These are phyloP conservation scores for Parnassius apollo DNA, from an alignment of 2,888 invertebrate species.

Conservation along the genomic window DNA sequence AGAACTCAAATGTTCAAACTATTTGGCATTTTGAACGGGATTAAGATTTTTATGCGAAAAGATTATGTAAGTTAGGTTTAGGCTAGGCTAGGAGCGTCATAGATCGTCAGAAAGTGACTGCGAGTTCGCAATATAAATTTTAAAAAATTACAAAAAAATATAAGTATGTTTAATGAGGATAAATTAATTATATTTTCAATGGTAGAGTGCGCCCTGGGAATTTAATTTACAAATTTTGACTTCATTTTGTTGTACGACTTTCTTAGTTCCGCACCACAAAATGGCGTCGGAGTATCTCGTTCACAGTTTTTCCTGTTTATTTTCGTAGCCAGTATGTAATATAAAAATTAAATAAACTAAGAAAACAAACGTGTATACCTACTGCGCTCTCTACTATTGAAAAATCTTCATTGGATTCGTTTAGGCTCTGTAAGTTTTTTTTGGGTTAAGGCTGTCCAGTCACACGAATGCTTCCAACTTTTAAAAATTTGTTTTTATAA, in stretches of 20 bases:
- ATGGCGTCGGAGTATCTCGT: not conserved
- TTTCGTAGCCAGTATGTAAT: too few relatives aligned
- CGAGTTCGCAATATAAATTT: slow-evolving; percentile 35
- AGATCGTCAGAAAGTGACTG: slow-evolving; percentile 55
- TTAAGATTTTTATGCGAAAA: slow-evolving; percentile 32
- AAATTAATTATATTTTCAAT: slow-evolving; percentile 11
- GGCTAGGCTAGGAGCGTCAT: slow-evolving; percentile 72
- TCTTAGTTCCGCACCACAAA: not conserved
- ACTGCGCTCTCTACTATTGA: slow-evolving; percentile 15
- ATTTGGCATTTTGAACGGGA: slow-evolving; percentile 46
- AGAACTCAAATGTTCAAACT: slow-evolving; percentile 45
- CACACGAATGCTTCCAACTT: slow-evolving; percentile 71
- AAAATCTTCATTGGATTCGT: slow-evolving; percentile 36
- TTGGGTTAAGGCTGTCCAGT: slow-evolving; percentile 57
- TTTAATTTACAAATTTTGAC: not conserved
- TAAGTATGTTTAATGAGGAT: slow-evolving; percentile 31
- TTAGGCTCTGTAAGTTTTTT: slow-evolving; percentile 50
- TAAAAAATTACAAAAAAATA: slow-evolving; percentile 43
- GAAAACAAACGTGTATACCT: not conserved
- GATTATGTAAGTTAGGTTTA: slow-evolving; percentile 63
- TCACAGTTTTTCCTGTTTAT: too few relatives aligned
- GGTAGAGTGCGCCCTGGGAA: slow-evolving; percentile 13
- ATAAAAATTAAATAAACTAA: too few relatives aligned
- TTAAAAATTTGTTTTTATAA: slow-evolving; percentile 48
- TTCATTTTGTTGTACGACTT: slow-evolving; percentile 2